Evolutionary conservation across 1,140 invertebrate genomes (phyloP).

Genomic region (Drosophila dunni): DNA sequence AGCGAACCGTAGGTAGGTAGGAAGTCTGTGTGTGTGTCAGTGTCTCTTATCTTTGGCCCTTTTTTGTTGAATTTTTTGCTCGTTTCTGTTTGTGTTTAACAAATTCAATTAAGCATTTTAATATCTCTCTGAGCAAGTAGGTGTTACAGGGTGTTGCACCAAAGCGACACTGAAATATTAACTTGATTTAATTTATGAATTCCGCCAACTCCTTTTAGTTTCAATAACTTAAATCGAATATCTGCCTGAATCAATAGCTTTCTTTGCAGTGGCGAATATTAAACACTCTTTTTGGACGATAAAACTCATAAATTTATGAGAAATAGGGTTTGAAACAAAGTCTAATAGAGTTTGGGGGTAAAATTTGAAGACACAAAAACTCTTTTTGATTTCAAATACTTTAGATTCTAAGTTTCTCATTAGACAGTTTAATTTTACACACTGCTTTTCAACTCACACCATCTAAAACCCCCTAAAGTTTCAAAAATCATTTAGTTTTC

Average conservation of each 20-base stretch:
- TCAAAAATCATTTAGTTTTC: too few relatives aligned
- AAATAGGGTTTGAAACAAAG: too few relatives aligned
- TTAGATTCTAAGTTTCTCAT: too few relatives aligned
- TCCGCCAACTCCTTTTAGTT: slow-evolving; percentile 38
- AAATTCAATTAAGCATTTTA: slow-evolving; percentile 84
- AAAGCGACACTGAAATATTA: slow-evolving; percentile 79
- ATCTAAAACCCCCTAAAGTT: too few relatives aligned
- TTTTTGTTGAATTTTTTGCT: slow-evolving; percentile 25
- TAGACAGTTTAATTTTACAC: too few relatives aligned
- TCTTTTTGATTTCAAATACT: too few relatives aligned
- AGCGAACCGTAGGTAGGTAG: slow-evolving; percentile 27
- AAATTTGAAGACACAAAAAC: too few relatives aligned
- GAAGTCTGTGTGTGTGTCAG: not conserved
- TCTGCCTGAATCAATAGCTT: not conserved
- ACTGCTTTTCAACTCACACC: too few relatives aligned
- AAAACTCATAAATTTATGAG: too few relatives aligned
- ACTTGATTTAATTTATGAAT: slow-evolving; percentile 84
- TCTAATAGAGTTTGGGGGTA: too few relatives aligned
- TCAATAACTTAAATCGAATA: slow-evolving; percentile 32
- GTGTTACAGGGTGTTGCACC: slow-evolving; percentile 61
- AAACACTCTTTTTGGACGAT: not conserved
- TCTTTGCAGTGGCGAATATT: not conserved
- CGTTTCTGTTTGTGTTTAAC: slow-evolving; percentile 58
- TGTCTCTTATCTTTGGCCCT: slow-evolving; percentile 43
- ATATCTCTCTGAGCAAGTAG: slow-evolving; percentile 72